These are phyloP conservation scores for Engraulis encrasicolus DNA, from an alignment of 2,113 vertebrate species.

Conservation along the genomic window DNA sequence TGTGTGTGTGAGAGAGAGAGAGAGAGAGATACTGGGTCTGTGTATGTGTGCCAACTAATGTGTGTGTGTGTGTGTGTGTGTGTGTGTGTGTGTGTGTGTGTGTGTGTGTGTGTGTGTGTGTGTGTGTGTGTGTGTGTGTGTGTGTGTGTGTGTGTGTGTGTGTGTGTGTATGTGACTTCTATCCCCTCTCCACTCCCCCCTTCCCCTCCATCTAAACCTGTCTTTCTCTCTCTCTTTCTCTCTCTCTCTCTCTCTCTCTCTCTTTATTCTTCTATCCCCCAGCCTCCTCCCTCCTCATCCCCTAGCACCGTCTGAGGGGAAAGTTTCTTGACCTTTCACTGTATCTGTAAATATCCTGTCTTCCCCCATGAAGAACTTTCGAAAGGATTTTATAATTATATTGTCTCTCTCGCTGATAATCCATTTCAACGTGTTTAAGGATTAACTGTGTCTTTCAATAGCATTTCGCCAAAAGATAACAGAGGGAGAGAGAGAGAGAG, in stretches of 20 bases:
- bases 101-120: background rate
- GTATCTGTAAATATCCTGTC: slow-evolving; percentile 57
- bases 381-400: slow-evolving; percentile 34
- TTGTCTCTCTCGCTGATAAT: slow-evolving; percentile 21
- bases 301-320: slow-evolving; percentile 39
- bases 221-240: background rate
- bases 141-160: slow-evolving; percentile 29
- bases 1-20: slow-evolving; percentile 24
- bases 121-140: too few species aligned
- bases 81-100: slow-evolving; percentile 48
- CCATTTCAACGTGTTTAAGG: slow-evolving; percentile 23
- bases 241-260: background rate
- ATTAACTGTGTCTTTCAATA: slow-evolving; percentile 23
- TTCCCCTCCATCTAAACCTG: background rate
- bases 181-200: slow-evolving; percentile 42
- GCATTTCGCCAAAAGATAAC: slow-evolving; percentile 11
- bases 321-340: slow-evolving; percentile 57
- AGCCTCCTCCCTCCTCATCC: slow-evolving; percentile 53
- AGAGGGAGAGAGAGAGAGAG: background rate
- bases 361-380: slow-evolving; percentile 51
- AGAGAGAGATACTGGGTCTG: too few species aligned
- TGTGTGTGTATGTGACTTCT: slow-evolving; percentile 28
- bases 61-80: slow-evolving; percentile 46
- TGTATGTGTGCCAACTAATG: too few species aligned
- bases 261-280: too few species aligned